Percentiles rank a stretch among this genome's conserved stretches.
Conservation (phyloP, 2,797 vertebrate genomes). For the Notolabrus celidotus region DNA sequence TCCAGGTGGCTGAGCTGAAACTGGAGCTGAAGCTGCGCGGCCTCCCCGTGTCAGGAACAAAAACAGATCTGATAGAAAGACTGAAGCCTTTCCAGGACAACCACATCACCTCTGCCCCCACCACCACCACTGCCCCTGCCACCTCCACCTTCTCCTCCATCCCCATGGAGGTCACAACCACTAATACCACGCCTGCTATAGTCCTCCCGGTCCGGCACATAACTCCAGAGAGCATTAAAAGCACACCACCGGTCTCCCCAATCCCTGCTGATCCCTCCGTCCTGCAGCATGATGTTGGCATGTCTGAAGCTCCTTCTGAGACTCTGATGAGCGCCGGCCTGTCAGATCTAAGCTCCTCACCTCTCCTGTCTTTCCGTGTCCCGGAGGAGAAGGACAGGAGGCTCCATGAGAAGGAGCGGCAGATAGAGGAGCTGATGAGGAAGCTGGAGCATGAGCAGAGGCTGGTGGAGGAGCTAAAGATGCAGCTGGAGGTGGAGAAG, state of each 20-base stretch:
- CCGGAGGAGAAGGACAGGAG: slow-evolving; percentile 91
- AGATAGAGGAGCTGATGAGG: slow-evolving; percentile 95
- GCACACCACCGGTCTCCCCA: slow-evolving; percentile 91
- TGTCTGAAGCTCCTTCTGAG: slow-evolving; percentile 85
- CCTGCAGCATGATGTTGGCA: slow-evolving; percentile 82
- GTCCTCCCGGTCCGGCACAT: slow-evolving; percentile 70
- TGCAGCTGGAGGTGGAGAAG: slow-evolving; percentile 97
- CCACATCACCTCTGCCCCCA: slow-evolving; percentile 47
- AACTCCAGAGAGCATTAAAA: slow-evolving; percentile 47
- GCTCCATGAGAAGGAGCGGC: slow-evolving; percentile 97
- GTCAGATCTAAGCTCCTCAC: slow-evolving; percentile 3
- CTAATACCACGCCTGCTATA: slow-evolving; percentile 63
- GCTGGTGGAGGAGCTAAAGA: slow-evolving; percentile 95
- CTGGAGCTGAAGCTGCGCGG: slow-evolving; percentile 95
- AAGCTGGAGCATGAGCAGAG: slow-evolving; percentile 97
- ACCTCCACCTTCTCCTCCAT: slow-evolving; percentile 77
- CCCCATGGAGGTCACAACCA: slow-evolving; percentile 77
- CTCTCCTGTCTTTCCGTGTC: slow-evolving; percentile 57
- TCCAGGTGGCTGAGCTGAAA: slow-evolving; percentile 95
- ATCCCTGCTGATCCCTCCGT: slow-evolving; percentile 82
- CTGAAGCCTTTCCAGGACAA: slow-evolving; percentile 93
- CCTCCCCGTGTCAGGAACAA: slow-evolving; percentile 96
- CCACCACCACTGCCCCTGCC: slow-evolving; percentile 60
- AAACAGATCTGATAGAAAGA: slow-evolving; percentile 95
- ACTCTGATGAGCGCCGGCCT: slow-evolving; percentile 83